These are phyloP conservation scores for Tiliqua scincoides DNA, from an alignment of 2,113 vertebrate species.

Conservation along the genomic window DNA sequence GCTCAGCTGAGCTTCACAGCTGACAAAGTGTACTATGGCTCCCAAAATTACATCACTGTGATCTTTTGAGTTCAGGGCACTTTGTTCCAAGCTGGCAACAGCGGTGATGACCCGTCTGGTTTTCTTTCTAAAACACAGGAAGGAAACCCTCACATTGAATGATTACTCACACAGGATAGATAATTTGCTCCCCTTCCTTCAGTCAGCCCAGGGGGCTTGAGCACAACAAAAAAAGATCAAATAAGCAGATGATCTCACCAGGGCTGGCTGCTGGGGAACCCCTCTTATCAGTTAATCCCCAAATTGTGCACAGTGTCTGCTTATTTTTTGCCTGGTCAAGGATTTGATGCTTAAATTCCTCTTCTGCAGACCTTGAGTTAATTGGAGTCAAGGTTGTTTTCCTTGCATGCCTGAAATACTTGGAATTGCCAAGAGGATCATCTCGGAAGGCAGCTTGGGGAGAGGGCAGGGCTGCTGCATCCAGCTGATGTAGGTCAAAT, in stretches of 20 bases:
- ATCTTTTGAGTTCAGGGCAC: not conserved
- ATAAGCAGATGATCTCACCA: conserved; percentile 42
- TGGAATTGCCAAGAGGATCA: conserved; percentile 53
- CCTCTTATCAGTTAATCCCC: conserved; percentile 48
- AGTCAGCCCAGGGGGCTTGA: conserved; percentile 40
- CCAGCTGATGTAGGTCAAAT: too few relatives aligned
- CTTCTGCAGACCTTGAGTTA: not conserved
- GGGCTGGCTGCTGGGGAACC: conserved; percentile 24
- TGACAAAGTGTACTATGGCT: not conserved
- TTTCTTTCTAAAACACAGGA: conserved; percentile 39
- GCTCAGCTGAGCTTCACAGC: not conserved
- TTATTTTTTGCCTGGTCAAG: conserved; percentile 35
- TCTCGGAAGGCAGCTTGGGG: conserved; percentile 14
- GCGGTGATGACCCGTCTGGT: conserved; percentile 4
- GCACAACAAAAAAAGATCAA: not conserved
- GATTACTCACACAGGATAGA: conserved; percentile 45
- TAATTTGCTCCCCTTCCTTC: conserved; percentile 54
- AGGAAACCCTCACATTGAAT: conserved; percentile 45
- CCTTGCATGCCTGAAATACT: conserved; percentile 57
- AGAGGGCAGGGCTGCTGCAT: not conserved
- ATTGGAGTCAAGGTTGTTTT: conserved; percentile 50
- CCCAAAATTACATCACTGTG: not conserved
- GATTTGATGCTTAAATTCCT: conserved; percentile 40
- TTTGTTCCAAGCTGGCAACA: conserved; percentile 27
- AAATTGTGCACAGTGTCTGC: conserved; percentile 16